Evolutionary conservation across 1,140 invertebrate species (phyloP).

Genomic region (Geopemphigus sp.): DNA sequence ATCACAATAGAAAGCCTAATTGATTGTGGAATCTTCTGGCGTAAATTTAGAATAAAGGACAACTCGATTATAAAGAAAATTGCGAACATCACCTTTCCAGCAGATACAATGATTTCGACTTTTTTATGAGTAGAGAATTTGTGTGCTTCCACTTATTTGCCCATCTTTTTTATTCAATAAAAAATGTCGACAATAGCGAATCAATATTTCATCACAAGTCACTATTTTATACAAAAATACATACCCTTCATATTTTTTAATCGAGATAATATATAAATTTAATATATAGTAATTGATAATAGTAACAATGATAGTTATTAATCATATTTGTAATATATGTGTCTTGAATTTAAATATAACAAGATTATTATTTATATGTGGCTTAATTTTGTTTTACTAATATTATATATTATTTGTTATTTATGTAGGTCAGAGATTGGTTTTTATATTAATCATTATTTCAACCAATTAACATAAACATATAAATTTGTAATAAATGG

Average conservation of each 20-base stretch:
- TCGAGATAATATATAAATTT: no score
- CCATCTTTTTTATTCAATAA: background rate
- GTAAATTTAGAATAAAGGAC: background rate
- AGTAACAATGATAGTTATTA: no score
- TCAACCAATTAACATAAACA: no score
- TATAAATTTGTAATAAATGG: no score
- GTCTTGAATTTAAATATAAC: no score
- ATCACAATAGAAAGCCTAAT: background rate
- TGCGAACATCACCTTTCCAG: slow-evolving; percentile 17
- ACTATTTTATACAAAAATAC: background rate
- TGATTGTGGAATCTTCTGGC: background rate
- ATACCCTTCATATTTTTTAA: background rate
- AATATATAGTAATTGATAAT: no score
- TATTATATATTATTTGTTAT: no score
- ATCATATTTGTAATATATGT: no score
- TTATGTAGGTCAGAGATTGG: no score
- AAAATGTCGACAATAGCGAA: background rate
- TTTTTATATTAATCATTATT: no score
- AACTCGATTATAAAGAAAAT: slow-evolving; percentile 14
- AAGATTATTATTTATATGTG: no score
- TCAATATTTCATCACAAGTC: background rate
- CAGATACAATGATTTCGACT: background rate
- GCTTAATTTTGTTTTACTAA: no score
- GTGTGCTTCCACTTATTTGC: background rate
- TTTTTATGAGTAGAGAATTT: slow-evolving; percentile 6